Base-by-base conservation (phyloP, 1,140 invertebrate genomes). In the Ectropis grisescens region DNA sequence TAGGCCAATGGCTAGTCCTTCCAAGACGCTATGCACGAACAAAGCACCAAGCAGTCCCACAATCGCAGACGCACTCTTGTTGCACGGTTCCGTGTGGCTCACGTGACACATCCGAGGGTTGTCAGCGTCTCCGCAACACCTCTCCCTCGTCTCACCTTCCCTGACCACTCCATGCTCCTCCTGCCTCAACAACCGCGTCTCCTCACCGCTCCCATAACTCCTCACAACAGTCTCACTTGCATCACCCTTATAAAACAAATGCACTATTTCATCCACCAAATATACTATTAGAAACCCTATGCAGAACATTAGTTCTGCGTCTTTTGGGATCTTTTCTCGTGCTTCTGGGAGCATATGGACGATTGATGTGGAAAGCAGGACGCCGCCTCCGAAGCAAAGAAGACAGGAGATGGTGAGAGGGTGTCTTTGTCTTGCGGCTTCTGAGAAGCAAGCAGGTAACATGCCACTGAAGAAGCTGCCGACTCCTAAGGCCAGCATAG, bases 311-410 rank as follows among this genome's bases (percentile, higher is more conserved):
- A 94, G 58, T 60, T 94, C 93, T 0, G 91, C 86, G 44, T 86
- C 83, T 13, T 83, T 41, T 1, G 84, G 66, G 14, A 88, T 51
- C 30, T 76, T 72, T 31, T 86, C 82, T 36, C 83, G 80, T 6
- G 91, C 87, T 78, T 96, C 94, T 10, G 93, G 93, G 23, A 96
- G 75, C 78, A 96, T 91, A 67, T 96, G 93, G 2, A 93, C 80
- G 22, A 94, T 69, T 11, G 91, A 89, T 1, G 94, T 95, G 0
- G 91, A 91, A 10, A 96, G 65, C 14, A 96, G 84, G 4, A 96
- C 92, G 0, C 94, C 94, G 2, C 90, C 93, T 12, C 93, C 93
- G 45, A 93, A 93, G 55, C 92, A 94, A 0, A 94, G 84, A 6
- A 93, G 61, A 8, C 85, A 80, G 5, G 89, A 91, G 6, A 89